Percentiles rank a stretch among this genome's conserved stretches.
Conservation (phyloP, 2,797 vertebrate genomes). For the Delichon dasypus region DNA sequence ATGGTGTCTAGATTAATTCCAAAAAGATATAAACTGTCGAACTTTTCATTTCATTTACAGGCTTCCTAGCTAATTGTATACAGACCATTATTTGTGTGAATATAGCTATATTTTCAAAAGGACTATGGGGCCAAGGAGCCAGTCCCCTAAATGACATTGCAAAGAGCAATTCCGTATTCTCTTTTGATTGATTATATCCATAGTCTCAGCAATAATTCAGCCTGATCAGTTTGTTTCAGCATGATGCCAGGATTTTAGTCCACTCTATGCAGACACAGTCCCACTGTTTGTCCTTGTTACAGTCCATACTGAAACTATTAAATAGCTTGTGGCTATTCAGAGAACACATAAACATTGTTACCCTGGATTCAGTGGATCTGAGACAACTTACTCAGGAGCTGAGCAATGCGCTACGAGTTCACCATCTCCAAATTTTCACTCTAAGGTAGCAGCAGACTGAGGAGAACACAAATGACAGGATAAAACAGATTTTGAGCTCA, state of each 20-base stretch:
- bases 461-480: background rate
- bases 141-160: background rate
- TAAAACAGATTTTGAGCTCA: background rate
- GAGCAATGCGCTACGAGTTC: background rate
- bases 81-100: background rate
- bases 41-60: background rate
- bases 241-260: background rate
- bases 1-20: background rate
- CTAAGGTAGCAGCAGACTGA: background rate
- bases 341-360: background rate
- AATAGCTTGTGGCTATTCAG: background rate
- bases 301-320: background rate
- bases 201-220: background rate
- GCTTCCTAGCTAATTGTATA: background rate
- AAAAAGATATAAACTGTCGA: background rate
- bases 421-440: background rate
- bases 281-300: background rate
- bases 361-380: background rate
- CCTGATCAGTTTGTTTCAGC: background rate
- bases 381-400: background rate
- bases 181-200: background rate
- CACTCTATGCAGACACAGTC: background rate
- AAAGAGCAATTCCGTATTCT: background rate
- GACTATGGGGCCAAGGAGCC: background rate
- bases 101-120: background rate